phyloP scores from a whole-genome alignment of 2,113 vertebrate species.

The Cettia cetti region DNA sequence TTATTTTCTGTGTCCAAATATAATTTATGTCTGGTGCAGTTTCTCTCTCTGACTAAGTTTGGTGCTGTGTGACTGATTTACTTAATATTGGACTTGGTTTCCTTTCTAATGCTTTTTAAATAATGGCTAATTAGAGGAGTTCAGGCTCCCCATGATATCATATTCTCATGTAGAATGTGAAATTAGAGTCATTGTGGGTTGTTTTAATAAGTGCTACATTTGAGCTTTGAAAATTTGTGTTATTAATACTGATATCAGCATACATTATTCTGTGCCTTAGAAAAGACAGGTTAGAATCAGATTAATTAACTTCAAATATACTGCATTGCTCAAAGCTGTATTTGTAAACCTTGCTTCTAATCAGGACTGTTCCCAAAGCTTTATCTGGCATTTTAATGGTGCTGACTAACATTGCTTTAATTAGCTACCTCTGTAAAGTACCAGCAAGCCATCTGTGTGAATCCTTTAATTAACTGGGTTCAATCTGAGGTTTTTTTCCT shows the following conservation, averaged over 20 bases:
- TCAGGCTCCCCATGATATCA: not conserved
- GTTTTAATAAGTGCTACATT: not conserved
- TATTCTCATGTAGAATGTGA: not conserved
- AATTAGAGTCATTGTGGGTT: not conserved
- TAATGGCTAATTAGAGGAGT: too few relatives aligned
- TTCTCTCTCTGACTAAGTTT: too few relatives aligned
- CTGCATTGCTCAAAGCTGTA: not conserved
- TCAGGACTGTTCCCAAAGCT: not conserved
- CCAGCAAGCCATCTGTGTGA: conserved; percentile 48
- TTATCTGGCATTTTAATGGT: conserved; percentile 40
- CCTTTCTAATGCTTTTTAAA: too few relatives aligned
- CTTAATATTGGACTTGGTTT: too few relatives aligned
- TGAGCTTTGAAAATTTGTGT: not conserved
- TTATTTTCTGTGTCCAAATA: too few relatives aligned
- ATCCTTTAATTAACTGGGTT: conserved; percentile 40
- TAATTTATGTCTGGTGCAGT: too few relatives aligned
- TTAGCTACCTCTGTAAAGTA: conserved; percentile 20
- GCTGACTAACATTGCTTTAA: conserved; percentile 37
- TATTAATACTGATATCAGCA: not conserved
- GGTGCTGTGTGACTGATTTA: too few relatives aligned
- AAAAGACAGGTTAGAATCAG: not conserved
- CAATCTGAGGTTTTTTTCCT: not conserved
- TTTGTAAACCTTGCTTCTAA: conserved; percentile 23
- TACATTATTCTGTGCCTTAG: not conserved
- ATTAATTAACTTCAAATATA: conserved; percentile 30